phyloP scores from a whole-genome alignment of 35 echinoderm and acorn worm species.

The Holothuria glaberrima region DNA sequence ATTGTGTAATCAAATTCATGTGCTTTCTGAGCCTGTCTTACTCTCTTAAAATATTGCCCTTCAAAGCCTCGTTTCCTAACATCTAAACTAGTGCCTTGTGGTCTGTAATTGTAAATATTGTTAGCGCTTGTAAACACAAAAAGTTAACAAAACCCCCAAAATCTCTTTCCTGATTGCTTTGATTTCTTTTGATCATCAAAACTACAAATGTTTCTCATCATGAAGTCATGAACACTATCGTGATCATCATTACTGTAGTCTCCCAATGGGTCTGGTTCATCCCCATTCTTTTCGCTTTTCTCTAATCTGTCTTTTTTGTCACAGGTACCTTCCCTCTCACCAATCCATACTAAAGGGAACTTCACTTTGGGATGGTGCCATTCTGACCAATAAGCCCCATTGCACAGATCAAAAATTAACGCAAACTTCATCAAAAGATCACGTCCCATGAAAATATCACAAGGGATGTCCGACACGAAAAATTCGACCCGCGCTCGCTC shows the following conservation, averaged over 20 bases:
- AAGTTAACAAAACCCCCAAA: too few species aligned
- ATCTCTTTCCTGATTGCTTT: too few species aligned
- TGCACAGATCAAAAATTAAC: neutral
- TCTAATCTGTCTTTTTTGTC: neutral
- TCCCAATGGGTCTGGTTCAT: neutral
- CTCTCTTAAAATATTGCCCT: neutral
- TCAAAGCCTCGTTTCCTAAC: neutral
- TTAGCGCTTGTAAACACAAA: too few species aligned
- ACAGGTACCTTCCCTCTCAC: neutral
- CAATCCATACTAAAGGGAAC: neutral
- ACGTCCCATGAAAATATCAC: neutral
- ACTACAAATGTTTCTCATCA: neutral
- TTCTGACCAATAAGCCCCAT: neutral
- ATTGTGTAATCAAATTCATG: slow-evolving; percentile 22
- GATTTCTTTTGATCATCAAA: neutral
- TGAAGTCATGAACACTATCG: neutral
- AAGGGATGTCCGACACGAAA: too few species aligned
- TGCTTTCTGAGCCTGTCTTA: neutral
- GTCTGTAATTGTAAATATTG: too few species aligned
- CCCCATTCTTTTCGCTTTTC: neutral
- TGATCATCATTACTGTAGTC: neutral
- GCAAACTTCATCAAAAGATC: neutral
- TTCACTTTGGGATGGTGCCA: too few species aligned
- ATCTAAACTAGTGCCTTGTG: slow-evolving; percentile 33
- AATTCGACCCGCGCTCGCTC: neutral